A percentile compares a stretch with the other conserved stretches of the same genome.
phyloP scores from a whole-genome alignment of 2,888 invertebrate species.

The Dorcus hopei region DNA sequence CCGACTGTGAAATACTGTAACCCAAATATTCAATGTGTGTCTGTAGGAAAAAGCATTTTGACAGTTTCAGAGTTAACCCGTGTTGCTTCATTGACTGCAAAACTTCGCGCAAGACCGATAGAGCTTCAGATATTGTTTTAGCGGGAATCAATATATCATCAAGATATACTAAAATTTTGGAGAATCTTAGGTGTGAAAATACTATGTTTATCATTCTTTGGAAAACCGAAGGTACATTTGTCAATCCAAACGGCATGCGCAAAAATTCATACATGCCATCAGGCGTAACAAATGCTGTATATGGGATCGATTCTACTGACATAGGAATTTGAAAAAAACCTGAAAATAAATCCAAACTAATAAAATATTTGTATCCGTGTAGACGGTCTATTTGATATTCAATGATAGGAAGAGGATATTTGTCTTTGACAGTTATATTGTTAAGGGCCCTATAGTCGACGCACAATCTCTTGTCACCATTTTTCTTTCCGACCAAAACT shows the following conservation, averaged over 20 bases:
- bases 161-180: constrained; percentile 15
- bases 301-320: constrained; percentile 22
- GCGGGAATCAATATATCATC: constrained; percentile 24
- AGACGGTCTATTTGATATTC: constrained; percentile 33
- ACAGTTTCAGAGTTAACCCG: constrained; percentile 34
- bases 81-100: constrained; percentile 28
- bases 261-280: constrained; percentile 10
- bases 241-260: constrained; percentile 3
- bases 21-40: constrained; percentile 2
- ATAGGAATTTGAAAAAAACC: constrained; percentile 9
- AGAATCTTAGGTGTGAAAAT: constrained; percentile 29
- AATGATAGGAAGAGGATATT: constrained; percentile 36
- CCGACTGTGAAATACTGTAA: background rate
- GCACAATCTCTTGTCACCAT: constrained; percentile 33
- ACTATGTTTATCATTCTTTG: constrained; percentile 17
- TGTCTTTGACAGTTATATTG: constrained; percentile 28
- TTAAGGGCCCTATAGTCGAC: constrained; percentile 43
- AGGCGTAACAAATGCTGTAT: constrained; percentile 35
- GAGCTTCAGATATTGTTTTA: constrained; percentile 23
- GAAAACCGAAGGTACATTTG: constrained; percentile 9
- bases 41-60: constrained; percentile 40
- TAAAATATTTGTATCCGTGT: constrained; percentile 24
- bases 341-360: constrained; percentile 29
- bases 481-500: constrained; percentile 24
- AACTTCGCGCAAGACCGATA: constrained; percentile 30